These are phyloP conservation scores for Myoxocephalus aenaeus DNA, from an alignment of 2,797 vertebrate species.

Conservation along the genomic window DNA sequence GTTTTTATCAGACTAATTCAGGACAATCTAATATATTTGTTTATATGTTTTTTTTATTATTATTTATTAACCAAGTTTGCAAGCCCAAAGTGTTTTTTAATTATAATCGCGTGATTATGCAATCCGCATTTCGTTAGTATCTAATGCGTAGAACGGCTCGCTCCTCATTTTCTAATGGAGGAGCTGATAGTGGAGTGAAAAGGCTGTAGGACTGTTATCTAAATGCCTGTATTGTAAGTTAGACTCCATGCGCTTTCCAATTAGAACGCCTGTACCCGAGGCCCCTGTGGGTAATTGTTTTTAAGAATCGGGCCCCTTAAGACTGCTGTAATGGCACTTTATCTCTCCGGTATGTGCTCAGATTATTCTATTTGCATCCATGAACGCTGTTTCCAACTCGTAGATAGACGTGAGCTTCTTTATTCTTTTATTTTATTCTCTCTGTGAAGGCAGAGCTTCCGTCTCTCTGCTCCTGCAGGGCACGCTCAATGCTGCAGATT, in stretches of 20 bases:
- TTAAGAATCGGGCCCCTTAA: constrained; percentile 48
- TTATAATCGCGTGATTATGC: too few relatives aligned
- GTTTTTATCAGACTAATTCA: too few relatives aligned
- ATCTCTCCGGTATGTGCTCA: constrained; percentile 34
- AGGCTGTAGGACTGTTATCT: constrained; percentile 34
- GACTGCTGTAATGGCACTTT: constrained; percentile 36
- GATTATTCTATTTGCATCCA: constrained; percentile 51
- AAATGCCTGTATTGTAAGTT: constrained; percentile 32
- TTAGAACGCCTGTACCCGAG: constrained; percentile 48
- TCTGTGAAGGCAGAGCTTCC: constrained; percentile 13
- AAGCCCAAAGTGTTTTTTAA: too few relatives aligned
- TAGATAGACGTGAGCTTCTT: constrained; percentile 10
- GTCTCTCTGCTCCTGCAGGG: constrained; percentile 25
- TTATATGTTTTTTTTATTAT: too few relatives aligned
- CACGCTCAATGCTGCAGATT: constrained; percentile 37
- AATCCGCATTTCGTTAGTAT: constrained; percentile 2
- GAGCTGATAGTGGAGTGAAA: constrained; percentile 1
- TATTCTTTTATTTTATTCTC: not conserved
- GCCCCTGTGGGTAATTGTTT: constrained; percentile 65
- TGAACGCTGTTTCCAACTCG: constrained; percentile 27
- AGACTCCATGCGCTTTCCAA: constrained; percentile 55
- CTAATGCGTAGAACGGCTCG: not conserved
- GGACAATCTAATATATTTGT: too few relatives aligned
- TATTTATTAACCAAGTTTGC: too few relatives aligned
- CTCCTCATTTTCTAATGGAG: constrained; percentile 21